Base-by-base conservation (phyloP, 2,797 vertebrate species). In the Acanthurus lineatus region DNA sequence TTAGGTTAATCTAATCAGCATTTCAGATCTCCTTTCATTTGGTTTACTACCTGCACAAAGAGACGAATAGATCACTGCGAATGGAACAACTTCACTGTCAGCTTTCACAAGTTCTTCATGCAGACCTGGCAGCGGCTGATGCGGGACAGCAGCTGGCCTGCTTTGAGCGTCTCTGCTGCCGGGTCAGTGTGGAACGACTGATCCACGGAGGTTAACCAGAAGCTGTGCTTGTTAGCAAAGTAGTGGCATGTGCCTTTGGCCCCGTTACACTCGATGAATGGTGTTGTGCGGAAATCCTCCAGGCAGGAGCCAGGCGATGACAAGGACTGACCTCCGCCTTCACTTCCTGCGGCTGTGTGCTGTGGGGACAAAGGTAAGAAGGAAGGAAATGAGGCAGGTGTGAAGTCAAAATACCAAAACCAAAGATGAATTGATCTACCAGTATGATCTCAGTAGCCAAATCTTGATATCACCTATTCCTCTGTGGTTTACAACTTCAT, bases 51-150 rank as follows among this genome's bases (percentile, higher is more conserved):
- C 14, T 15, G 49, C 57, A 69, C 3, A 67, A 17, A 69, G 59
- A 71, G 59, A 69, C 2, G 38, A 67, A 19, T 20, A 38, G 60
- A 69, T 54, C 70, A 57, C 49, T 51, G 79, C 71, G 70, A 60
- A 14, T 35, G 59, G 58, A 77, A 58, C 45, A 8, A 15, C 57
- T 66, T 77, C 53, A 68, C 44, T 28, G 64, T 60, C 42, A 19
- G 35, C 5, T 76, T 64, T 97, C 96, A 99, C 91, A 99, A 90
- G 94, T 99, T 99, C 96, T 99, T 99, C 97, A 99, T 99, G 93
- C 98, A 99, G 85, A 99, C 98, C 94, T 99, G 98, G 86, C 98
- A 99, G 76, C 98, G 97, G 94, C 98, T 98, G 93, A 99, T 97
- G 65, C 97, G 97, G 0, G 96, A 96, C 85, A 97, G 95, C 79